Evolutionary conservation across 1,140 invertebrate genomes (phyloP).

Genomic region (Bicyclus anynana): DNA sequence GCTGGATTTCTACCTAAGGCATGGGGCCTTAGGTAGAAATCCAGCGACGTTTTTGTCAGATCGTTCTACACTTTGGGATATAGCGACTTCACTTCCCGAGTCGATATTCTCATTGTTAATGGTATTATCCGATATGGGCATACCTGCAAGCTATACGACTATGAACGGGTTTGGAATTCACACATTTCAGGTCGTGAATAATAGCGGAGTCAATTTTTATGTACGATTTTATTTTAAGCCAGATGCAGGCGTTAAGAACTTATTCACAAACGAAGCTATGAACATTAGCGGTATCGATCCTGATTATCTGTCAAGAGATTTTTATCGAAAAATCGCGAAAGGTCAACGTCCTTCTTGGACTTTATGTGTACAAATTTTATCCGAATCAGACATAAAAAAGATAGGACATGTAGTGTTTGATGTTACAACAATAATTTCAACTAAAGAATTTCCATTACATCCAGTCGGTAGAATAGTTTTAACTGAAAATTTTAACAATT

Average conservation of each 20-base stretch:
- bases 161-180: conserved; percentile 84
- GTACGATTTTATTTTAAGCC: conserved; percentile 87
- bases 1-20: conserved; percentile 80
- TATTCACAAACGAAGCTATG: conserved; percentile 79
- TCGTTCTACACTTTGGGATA: conserved; percentile 94
- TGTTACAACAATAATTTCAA: conserved; percentile 87
- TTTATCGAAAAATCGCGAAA: conserved; percentile 85
- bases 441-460: conserved; percentile 89
- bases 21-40: conserved; percentile 83
- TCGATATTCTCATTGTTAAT: conserved; percentile 81
- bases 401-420: conserved; percentile 82
- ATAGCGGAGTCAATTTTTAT: conserved; percentile 78
- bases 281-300: conserved; percentile 81
- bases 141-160: conserved; percentile 89
- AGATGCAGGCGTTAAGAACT: conserved; percentile 84
- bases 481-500: conserved; percentile 90
- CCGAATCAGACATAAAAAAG: conserved; percentile 73
- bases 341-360: conserved; percentile 85
- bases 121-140: conserved; percentile 90
- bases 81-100: conserved; percentile 89
- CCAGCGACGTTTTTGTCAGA: conserved; percentile 85
- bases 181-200: conserved; percentile 84
- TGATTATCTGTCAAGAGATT: conserved; percentile 85
- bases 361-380: conserved; percentile 78
- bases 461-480: conserved; percentile 90